These are phyloP conservation scores for Neopipo cinnamomea DNA, from an alignment of 2,113 vertebrate genomes.

Conservation along the genomic window DNA sequence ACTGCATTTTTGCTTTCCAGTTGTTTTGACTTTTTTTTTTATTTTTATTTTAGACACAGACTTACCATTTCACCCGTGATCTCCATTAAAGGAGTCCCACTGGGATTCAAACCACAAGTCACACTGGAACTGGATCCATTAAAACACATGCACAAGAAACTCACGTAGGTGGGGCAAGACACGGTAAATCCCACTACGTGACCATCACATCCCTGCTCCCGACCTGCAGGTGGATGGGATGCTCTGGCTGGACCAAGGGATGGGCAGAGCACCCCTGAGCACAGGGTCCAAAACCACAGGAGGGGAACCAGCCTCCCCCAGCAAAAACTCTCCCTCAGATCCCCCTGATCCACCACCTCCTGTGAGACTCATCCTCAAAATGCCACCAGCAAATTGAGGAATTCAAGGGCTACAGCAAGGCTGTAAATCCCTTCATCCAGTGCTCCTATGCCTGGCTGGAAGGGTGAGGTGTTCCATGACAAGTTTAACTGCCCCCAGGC, in stretches of 20 bases:
- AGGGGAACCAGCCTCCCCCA: neutral
- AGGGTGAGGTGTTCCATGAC: neutral
- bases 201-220: neutral
- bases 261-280: neutral
- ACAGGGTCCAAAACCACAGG: neutral
- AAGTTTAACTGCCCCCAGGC: rapidly evolving
- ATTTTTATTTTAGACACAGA: neutral
- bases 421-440: neutral
- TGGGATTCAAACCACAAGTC: neutral
- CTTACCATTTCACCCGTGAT: neutral
- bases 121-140: neutral
- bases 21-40: neutral
- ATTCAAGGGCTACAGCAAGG: neutral
- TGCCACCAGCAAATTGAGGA: neutral
- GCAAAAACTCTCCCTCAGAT: neutral
- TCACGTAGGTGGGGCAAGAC: neutral
- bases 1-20: neutral
- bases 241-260: neutral
- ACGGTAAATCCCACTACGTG: rapidly evolving
- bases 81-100: neutral
- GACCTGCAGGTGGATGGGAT: rapidly evolving
- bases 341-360: rapidly evolving
- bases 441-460: neutral
- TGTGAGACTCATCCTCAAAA: rapidly evolving
- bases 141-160: neutral